These are phyloP conservation scores for Bombylius discolor DNA, from an alignment of 2,888 invertebrate species.

Conservation along the genomic window DNA sequence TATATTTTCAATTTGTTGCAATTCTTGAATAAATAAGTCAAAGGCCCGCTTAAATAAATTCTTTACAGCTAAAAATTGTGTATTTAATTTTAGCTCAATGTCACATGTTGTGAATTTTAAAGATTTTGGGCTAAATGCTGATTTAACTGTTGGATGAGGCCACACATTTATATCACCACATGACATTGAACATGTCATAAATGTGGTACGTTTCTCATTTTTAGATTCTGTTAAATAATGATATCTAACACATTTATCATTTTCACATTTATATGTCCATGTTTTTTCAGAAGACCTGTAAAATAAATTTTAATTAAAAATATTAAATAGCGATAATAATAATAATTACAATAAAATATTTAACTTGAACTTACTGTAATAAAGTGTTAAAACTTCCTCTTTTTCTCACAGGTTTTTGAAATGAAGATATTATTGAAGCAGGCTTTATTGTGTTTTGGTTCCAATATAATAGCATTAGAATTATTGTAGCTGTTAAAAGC, in stretches of 20 bases:
- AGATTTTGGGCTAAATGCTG: constrained; percentile 51
- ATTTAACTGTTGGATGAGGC: constrained; percentile 66
- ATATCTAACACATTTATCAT: constrained; percentile 54
- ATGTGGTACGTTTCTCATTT: constrained; percentile 40
- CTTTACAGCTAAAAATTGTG: constrained; percentile 27
- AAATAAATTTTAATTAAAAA: neutral
- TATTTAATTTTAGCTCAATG: constrained; percentile 26
- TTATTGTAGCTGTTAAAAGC: constrained; percentile 43
- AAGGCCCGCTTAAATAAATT: constrained; percentile 26
- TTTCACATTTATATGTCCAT: constrained; percentile 67
- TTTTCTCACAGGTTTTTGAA: constrained; percentile 23
- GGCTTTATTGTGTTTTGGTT: constrained; percentile 42
- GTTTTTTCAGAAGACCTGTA: constrained; percentile 38
- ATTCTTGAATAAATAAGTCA: constrained; percentile 29
- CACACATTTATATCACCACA: constrained; percentile 59
- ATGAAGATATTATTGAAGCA: constrained; percentile 32
- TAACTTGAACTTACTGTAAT: constrained; percentile 23
- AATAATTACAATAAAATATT: neutral
- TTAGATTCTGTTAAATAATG: constrained; percentile 31
- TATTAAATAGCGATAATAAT: neutral
- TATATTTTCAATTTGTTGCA: constrained; percentile 29
- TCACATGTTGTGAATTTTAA: constrained; percentile 38
- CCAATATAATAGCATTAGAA: constrained; percentile 47
- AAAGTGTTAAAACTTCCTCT: constrained; percentile 20
- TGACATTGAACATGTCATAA: constrained; percentile 64